Conservation (phyloP, 2,888 invertebrate genomes). For the Lathronympha strigana region DNA sequence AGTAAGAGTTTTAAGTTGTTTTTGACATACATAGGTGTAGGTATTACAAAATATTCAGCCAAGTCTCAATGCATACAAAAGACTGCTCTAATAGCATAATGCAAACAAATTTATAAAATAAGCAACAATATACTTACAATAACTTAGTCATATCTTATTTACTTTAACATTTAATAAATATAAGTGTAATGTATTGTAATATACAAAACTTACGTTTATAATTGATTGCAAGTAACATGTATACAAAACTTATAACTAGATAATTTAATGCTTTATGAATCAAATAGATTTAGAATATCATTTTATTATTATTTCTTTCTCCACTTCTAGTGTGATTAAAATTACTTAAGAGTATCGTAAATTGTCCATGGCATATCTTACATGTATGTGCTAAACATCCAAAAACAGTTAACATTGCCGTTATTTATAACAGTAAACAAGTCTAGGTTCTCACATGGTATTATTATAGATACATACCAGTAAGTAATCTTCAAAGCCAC, state of each 20-base stretch:
- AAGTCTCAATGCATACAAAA: no score
- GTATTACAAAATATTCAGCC: no score
- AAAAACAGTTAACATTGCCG: slow-evolving; percentile 19
- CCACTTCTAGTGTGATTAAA: not conserved
- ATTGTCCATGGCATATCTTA: slow-evolving; percentile 10
- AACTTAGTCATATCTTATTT: not conserved
- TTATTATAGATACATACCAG: slow-evolving; percentile 9
- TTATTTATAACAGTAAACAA: slow-evolving; percentile 10
- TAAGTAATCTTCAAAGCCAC: slow-evolving; percentile 11
- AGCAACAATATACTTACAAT: not conserved
- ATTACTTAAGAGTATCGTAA: not conserved
- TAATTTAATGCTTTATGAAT: not conserved
- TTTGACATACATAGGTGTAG: no score
- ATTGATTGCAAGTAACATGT: slow-evolving; percentile 23
- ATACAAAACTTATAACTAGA: slow-evolving; percentile 17
- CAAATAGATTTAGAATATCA: slow-evolving; percentile 22
- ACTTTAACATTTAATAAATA: not conserved
- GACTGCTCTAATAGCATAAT: not conserved
- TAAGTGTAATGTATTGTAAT: not conserved
- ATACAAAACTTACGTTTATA: slow-evolving; percentile 15
- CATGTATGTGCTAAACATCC: slow-evolving; percentile 11
- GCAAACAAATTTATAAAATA: not conserved
- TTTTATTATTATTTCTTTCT: slow-evolving; percentile 1
- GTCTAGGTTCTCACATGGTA: slow-evolving; percentile 5
- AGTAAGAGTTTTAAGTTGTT: no score